Evolutionary conservation across 2,888 invertebrate species (phyloP), one percentile per base, ranked within the genome.

Genomic region (Chymomyza amoena): DNA sequence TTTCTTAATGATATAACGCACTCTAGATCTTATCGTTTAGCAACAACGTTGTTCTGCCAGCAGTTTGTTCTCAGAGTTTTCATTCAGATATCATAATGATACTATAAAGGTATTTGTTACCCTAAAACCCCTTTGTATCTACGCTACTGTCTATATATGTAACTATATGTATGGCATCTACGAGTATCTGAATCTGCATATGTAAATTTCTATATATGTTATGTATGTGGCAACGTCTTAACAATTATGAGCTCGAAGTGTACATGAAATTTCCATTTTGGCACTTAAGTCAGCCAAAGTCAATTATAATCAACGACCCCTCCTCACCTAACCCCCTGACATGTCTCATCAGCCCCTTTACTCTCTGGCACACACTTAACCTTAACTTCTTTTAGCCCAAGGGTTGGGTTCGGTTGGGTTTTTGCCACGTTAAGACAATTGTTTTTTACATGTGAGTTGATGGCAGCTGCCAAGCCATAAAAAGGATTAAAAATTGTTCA

Each of bases 251-350:
- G 74, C 75, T 67, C 66, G 68, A 73, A 81, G 69, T 70, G 87
- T 90, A 91, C 91, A 91, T 82, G 90, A 78, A 82, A 91, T 91
- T 91, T 91, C 91, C 91, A 91, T 91, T 84, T 91, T 90, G 84
- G 88, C 88, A 89, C 90, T 89, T 89, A 90, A 91, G 90, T 88
- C 90, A 90, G 84, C 81, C 81, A 89, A 90, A 90, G 90, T 90
- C 90, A 90, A 91, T 90, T 90, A 91, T 90, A 86, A 89, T 90
- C 88, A 84, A 77, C 86, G 79, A 80, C 71, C 13, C 13, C 4
- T 13, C 28, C n/a, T n/a, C n/a, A n/a, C n/a, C n/a, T n/a, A n/a
- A 36, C 18, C 10, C 32, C 59, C 20, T 13, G 2, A 45, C 63
- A 16, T 9, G 51, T 20, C 45, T 52, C 54, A n/a, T 39, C 39